Percentiles rank a stretch among this genome's conserved stretches.
These are phyloP conservation scores for Polyommatus iphigenia DNA, from an alignment of 2,888 invertebrate genomes.

Conservation along the genomic window DNA sequence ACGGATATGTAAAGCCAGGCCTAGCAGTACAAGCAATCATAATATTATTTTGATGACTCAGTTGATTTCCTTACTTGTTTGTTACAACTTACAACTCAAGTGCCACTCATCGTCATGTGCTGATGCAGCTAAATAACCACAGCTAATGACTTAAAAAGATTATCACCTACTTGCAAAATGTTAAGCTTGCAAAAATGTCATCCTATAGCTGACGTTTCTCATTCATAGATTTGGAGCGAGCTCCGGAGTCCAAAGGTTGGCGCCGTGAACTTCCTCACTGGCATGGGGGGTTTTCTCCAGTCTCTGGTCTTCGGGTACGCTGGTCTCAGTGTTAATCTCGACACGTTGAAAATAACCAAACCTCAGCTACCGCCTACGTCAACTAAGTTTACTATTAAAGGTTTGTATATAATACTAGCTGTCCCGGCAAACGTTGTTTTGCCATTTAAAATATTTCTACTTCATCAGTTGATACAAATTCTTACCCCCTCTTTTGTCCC, in stretches of 20 bases:
- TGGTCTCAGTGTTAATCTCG: constrained; percentile 74
- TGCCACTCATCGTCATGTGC: background rate
- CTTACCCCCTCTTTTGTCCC: too few relatives aligned
- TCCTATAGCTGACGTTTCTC: background rate
- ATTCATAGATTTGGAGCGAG: constrained; percentile 79
- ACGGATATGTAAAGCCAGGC: too few relatives aligned
- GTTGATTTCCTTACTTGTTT: background rate
- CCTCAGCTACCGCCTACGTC: constrained; percentile 67
- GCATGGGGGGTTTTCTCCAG: constrained; percentile 82
- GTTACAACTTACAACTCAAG: background rate
- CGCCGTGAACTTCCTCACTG: constrained; percentile 81
- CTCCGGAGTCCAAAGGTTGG: constrained; percentile 72
- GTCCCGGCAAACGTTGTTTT: too few relatives aligned
- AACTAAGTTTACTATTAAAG: constrained; percentile 64
- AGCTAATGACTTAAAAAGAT: background rate
- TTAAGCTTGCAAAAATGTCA: background rate
- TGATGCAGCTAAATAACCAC: background rate
- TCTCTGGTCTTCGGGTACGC: constrained; percentile 80
- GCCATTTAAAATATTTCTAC: too few relatives aligned
- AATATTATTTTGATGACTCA: background rate
- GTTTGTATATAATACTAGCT: constrained; percentile 52
- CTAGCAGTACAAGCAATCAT: background rate
- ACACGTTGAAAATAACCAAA: constrained; percentile 63
- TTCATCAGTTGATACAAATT: too few relatives aligned
- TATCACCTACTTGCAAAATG: background rate